A percentile compares a stretch with the other conserved stretches of the same genome.
These are phyloP conservation scores for Petaurus breviceps DNA, from an alignment of 2,113 vertebrate species.

Conservation along the genomic window DNA sequence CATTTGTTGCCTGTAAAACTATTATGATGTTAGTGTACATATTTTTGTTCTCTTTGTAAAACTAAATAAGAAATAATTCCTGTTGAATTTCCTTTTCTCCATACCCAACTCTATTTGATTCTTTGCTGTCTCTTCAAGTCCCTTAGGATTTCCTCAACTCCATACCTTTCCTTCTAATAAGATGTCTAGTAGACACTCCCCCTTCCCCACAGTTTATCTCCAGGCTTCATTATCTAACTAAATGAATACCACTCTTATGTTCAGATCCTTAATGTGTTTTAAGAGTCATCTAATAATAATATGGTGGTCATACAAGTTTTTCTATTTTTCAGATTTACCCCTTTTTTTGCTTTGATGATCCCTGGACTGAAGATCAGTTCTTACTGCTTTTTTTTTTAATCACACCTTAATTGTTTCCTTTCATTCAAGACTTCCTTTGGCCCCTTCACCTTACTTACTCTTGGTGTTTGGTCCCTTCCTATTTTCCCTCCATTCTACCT, in stretches of 20 bases:
- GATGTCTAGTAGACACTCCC: background rate
- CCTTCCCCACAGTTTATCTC: background rate
- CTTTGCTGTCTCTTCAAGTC: background rate
- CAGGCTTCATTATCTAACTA: background rate
- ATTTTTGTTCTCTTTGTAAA: background rate
- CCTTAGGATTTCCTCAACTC: background rate
- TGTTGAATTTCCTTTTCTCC: background rate
- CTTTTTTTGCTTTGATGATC: slow-evolving; percentile 15
- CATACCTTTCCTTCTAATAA: background rate
- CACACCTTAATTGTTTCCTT: background rate
- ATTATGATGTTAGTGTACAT: background rate
- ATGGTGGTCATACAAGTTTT: background rate
- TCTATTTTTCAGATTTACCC: background rate
- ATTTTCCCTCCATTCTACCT: slow-evolving; percentile 8
- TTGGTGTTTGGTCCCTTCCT: slow-evolving; percentile 27
- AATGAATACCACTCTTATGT: background rate
- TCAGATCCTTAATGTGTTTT: background rate
- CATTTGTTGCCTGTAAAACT: background rate
- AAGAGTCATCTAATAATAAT: background rate
- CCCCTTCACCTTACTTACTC: background rate
- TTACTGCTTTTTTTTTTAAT: slow-evolving; percentile 2
- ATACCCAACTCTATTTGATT: background rate
- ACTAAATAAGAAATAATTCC: no score
- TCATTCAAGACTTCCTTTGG: background rate
- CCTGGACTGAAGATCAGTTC: background rate